These are phyloP conservation scores for Triplophysa tibetana DNA, from an alignment of 2,113 vertebrate genomes.

Conservation along the genomic window DNA sequence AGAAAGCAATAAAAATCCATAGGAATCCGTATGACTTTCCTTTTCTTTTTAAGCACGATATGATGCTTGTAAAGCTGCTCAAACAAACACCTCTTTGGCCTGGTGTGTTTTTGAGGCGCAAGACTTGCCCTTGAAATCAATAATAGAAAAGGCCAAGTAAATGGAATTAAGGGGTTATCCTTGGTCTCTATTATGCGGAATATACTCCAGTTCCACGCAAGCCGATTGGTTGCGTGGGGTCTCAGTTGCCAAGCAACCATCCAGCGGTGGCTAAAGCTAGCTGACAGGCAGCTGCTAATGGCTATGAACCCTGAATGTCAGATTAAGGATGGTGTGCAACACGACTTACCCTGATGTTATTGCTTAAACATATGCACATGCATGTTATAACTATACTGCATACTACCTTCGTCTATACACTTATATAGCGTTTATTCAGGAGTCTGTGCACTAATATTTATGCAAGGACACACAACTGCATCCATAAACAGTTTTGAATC, in stretches of 20 bases:
- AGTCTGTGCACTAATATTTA: conserved; percentile 57
- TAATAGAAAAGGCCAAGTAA: conserved; percentile 57
- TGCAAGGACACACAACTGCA: not conserved
- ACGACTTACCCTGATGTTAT: conserved; percentile 34
- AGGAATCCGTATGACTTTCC: no score
- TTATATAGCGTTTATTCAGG: not conserved
- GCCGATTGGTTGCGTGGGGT: conserved; percentile 67
- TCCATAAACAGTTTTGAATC: conserved; percentile 19
- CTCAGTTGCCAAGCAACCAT: conserved; percentile 78
- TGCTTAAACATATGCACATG: conserved; percentile 53
- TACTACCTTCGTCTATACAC: conserved; percentile 2
- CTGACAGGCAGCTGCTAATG: conserved; percentile 72
- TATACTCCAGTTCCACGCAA: conserved; percentile 69
- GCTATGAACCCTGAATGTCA: conserved; percentile 48
- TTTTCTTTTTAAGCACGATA: no score
- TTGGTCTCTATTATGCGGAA: conserved; percentile 60
- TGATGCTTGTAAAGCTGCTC: no score
- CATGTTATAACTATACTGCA: not conserved
- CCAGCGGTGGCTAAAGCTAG: conserved; percentile 61
- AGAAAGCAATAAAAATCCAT: no score
- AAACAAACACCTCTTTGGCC: not conserved
- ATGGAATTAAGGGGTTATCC: conserved; percentile 57
- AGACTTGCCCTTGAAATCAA: conserved; percentile 42
- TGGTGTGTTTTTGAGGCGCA: not conserved
- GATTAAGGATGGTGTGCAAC: conserved; percentile 26